phyloP scores from a whole-genome alignment of 2,113 vertebrate species.

The Lamprotornis superbus region DNA sequence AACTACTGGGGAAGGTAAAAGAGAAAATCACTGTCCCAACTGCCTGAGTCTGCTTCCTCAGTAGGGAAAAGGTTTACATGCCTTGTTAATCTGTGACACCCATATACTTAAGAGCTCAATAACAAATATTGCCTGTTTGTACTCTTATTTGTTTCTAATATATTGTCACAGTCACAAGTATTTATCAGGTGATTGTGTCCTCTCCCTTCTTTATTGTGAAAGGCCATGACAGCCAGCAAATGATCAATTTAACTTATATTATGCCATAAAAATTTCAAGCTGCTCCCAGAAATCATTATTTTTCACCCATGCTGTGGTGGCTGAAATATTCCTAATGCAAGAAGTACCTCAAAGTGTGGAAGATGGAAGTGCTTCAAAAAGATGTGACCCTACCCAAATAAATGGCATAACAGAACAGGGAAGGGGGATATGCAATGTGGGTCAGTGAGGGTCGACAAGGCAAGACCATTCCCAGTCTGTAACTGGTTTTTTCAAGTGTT shows the following conservation, averaged over 20 bases:
- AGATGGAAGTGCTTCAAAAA: not conserved
- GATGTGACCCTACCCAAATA: not conserved
- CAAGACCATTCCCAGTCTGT: not conserved
- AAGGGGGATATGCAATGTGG: not conserved
- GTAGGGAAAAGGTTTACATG: not conserved
- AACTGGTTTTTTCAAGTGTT: rapidly evolving
- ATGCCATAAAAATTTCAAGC: not conserved
- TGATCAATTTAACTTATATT: not conserved
- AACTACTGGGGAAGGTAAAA: not conserved
- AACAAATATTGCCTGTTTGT: not conserved
- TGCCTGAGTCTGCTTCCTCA: not conserved
- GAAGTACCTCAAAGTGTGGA: not conserved
- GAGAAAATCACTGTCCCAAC: not conserved
- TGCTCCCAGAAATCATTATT: not conserved
- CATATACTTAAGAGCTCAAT: not conserved
- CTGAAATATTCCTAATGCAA: not conserved
- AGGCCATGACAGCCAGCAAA: not conserved
- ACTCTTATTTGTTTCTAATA: not conserved
- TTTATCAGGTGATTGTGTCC: not conserved
- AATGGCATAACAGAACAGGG: rapidly evolving
- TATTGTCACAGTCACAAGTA: not conserved
- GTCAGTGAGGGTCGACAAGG: not conserved
- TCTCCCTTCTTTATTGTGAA: not conserved
- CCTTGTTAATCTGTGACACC: not conserved
- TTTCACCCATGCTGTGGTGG: not conserved